Evolutionary conservation across 1,140 invertebrate genomes (phyloP).

Genomic region (Formica selysi): DNA sequence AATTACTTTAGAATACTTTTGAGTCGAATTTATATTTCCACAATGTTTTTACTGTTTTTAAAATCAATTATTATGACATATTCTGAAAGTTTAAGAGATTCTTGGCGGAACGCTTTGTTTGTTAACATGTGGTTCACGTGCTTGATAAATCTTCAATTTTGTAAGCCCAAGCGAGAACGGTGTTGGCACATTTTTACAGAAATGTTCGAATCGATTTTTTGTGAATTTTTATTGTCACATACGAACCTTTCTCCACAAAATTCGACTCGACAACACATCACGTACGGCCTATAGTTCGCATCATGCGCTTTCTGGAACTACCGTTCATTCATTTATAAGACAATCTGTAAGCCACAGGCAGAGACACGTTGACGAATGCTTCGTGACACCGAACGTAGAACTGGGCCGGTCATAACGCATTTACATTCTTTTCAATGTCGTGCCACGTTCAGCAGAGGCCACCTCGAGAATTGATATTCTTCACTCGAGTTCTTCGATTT

Average conservation of each 20-base stretch:
- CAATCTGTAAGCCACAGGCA: constrained; percentile 74
- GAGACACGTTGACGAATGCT: constrained; percentile 57
- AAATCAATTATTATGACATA: not conserved
- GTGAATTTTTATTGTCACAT: constrained; percentile 49
- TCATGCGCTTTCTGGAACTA: constrained; percentile 57
- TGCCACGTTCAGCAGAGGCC: constrained; percentile 80
- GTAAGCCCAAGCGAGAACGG: not conserved
- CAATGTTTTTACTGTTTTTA: not conserved
- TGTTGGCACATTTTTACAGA: constrained; percentile 29
- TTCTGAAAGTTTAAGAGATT: not conserved
- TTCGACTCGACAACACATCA: constrained; percentile 54
- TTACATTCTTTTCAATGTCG: constrained; percentile 85
- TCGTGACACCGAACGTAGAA: constrained; percentile 74
- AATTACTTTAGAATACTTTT: not conserved
- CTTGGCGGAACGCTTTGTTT: not conserved
- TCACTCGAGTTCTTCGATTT: constrained; percentile 79
- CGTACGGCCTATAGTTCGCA: constrained; percentile 59
- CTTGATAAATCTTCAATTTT: constrained; percentile 23
- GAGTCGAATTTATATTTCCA: not conserved
- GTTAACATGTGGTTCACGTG: constrained; percentile 10
- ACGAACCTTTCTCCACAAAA: constrained; percentile 47
- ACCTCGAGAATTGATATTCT: constrained; percentile 82
- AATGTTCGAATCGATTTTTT: constrained; percentile 38
- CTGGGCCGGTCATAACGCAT: constrained; percentile 82
- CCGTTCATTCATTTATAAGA: constrained; percentile 64